Base-by-base conservation (phyloP, 2,888 invertebrate genomes). In the Athrips mouffetella region DNA sequence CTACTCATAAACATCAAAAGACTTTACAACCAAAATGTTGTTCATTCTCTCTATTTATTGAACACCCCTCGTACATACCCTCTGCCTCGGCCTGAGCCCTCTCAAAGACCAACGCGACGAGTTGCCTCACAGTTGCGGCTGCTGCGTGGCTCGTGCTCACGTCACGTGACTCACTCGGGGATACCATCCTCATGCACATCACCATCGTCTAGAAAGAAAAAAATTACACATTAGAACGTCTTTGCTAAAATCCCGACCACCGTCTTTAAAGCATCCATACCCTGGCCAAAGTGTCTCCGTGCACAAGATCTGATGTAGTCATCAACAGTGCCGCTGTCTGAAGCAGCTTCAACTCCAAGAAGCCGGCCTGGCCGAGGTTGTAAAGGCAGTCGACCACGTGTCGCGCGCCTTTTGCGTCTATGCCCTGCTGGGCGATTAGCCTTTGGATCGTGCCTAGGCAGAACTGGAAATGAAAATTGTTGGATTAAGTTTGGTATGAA, bases 151-250 rank as follows among this genome's bases (percentile, higher is more conserved):
- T 95, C 35, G 98, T 98, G 52, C 97, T 97, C 7, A 83, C 80
- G 63, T 87, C 87, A 7, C 87, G 82, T 1, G 94, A 92, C 86
- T 99, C 98, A 79, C 96, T 96, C 5, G 97, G 94, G 62, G 97
- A 96, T 76, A 99, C 98, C 67, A 99, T 91, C n/a, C 98, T 94
- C 84, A 99, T 98, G 78, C 98, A 98, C 59, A 99, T 89, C 37
- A 98, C 99, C 76, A 98, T 90, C 47, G 96, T 96, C 96, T 97
- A 81, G 80, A 53, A 53, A n/a, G n/a, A n/a, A 51, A 45, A 47
- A 48, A 35, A 6, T 31, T 45, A 45, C 33, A 39, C n/a, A 20
- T 45, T 45, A 58, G 31, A 3, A 7, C 10, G 2, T 10, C 2
- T 10, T 27, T 10, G 27, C 27, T 27, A 27, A 27, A 7, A 27